phyloP scores from a whole-genome alignment of 2,797 vertebrate species.

The Morus bassanus region DNA sequence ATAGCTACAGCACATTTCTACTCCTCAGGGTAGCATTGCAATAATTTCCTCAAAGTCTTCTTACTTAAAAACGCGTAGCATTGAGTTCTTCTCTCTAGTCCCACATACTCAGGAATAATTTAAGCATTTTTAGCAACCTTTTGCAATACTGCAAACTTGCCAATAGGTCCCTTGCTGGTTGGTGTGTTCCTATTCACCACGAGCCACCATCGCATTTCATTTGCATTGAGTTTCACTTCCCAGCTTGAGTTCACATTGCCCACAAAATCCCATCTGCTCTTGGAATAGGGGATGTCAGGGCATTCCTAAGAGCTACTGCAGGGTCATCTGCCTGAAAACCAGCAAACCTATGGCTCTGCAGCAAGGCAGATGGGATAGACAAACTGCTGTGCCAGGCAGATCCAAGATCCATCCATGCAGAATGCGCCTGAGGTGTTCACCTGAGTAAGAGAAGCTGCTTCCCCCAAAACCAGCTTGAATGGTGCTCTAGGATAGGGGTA shows the following conservation, averaged over 20 bases:
- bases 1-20: neutral
- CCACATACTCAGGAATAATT: neutral
- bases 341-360: neutral
- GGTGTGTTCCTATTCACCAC: neutral
- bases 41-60: neutral
- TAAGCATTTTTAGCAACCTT: neutral
- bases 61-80: neutral
- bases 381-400: fast-evolving
- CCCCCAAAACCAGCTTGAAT: neutral
- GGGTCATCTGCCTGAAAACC: neutral
- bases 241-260: neutral
- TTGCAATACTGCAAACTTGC: neutral
- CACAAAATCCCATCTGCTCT: neutral
- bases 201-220: fast-evolving
- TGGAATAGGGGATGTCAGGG: neutral
- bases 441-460: neutral
- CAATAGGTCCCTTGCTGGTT: neutral
- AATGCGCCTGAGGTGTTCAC: neutral
- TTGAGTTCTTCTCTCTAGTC: neutral
- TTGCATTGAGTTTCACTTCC: neutral
- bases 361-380: neutral
- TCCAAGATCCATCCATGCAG: neutral
- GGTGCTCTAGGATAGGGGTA: neutral
- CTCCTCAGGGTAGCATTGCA: neutral
- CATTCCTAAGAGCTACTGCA: neutral